phyloP scores from a whole-genome alignment of 2,888 invertebrate genomes.

The Idaea biselata region DNA sequence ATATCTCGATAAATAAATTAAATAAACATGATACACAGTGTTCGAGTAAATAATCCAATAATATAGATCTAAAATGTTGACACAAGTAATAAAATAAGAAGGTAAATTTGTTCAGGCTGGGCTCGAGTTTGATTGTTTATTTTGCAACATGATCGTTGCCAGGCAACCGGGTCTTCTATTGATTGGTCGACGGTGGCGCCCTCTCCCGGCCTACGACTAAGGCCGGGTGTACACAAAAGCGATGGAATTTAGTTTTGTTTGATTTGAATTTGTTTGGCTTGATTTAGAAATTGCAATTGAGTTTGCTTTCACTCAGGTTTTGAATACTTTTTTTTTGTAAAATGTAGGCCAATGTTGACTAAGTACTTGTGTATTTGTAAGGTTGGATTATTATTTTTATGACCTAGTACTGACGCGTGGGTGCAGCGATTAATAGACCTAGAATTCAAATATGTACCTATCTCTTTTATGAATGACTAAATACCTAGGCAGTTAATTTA shows the following conservation, averaged over 20 bases:
- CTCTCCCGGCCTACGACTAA: constrained; percentile 38
- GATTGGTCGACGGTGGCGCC: constrained; percentile 72
- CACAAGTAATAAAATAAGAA: constrained; percentile 78
- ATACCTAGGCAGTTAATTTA: no score
- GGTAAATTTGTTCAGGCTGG: constrained; percentile 74
- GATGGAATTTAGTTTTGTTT: constrained; percentile 36
- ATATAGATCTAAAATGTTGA: constrained; percentile 77
- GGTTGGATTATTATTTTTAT: no score
- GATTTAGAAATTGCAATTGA: constrained; percentile 9
- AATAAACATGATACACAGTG: constrained; percentile 55
- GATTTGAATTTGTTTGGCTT: constrained; percentile 24
- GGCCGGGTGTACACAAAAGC: constrained; percentile 34
- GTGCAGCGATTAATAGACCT: no score
- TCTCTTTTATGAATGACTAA: no score
- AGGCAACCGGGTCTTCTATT: constrained; percentile 66
- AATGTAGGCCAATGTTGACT: no score
- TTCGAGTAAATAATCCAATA: constrained; percentile 65
- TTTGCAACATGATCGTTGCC: constrained; percentile 80
- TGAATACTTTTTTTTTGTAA: not conserved
- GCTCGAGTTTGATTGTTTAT: constrained; percentile 76
- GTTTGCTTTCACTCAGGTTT: constrained; percentile 9
- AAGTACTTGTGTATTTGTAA: no score
- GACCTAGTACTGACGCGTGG: no score
- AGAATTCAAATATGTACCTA: no score
- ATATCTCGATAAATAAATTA: constrained; percentile 39